Conservation (phyloP, 1,140 invertebrate species). For the Diplogasteroides magnus region DNA sequence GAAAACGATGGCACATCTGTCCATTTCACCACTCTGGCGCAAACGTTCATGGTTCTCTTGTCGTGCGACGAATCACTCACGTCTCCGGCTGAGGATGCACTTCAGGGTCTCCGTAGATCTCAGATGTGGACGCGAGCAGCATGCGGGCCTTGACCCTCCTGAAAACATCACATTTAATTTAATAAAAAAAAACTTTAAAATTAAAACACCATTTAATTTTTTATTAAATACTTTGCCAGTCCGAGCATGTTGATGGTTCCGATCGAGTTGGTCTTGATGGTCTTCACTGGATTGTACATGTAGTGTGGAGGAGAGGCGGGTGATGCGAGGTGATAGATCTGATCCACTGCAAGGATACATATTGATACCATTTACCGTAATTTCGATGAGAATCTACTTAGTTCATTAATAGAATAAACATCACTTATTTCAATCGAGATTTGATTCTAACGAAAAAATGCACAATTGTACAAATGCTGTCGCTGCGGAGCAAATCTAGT, state of each 20-base stretch:
- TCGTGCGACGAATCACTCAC: no score
- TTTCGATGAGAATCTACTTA: constrained; percentile 16
- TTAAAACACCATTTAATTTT: no score
- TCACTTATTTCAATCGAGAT: no score
- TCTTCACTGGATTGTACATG: constrained; percentile 99
- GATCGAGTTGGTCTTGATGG: constrained; percentile 96
- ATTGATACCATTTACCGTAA: no score
- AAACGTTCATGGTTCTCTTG: no score
- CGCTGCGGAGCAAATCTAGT: no score
- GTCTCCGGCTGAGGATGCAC: constrained; percentile 88
- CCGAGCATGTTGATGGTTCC: constrained; percentile 99
- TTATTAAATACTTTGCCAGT: constrained; percentile 60
- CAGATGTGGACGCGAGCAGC: constrained; percentile 92
- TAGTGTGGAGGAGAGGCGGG: constrained; percentile 98
- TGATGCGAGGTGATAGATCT: constrained; percentile 97
- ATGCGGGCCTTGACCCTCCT: constrained; percentile 87
- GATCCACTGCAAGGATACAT: constrained; percentile 69
- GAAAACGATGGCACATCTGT: no score
- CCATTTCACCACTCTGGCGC: no score
- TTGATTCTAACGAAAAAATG: no score
- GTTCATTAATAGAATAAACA: no score
- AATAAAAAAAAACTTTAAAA: constrained; percentile 14
- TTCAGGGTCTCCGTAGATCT: constrained; percentile 96
- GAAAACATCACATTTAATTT: constrained; percentile 4
- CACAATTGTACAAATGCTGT: no score